Percentiles rank a stretch among this genome's conserved stretches.
Conservation (phyloP, 2,113 vertebrate genomes). For the Microtus pennsylvanicus region DNA sequence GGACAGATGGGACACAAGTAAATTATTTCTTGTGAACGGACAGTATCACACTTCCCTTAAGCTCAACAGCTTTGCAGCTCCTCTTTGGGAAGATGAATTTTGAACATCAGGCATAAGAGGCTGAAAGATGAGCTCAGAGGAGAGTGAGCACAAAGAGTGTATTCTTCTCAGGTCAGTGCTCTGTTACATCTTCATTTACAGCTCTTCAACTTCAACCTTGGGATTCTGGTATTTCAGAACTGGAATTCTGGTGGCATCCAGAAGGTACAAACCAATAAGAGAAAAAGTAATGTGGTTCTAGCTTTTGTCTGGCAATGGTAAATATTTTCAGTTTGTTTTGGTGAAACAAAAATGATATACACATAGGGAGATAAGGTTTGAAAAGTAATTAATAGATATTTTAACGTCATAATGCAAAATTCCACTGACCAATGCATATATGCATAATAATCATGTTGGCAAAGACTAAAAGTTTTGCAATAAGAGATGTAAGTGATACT, state of each 20-base stretch:
- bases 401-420: conserved; percentile 40
- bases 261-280: neutral
- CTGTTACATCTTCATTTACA: neutral
- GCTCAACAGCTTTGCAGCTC: neutral
- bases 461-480: conserved; percentile 41
- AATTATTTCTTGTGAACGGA: neutral
- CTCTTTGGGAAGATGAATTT: neutral
- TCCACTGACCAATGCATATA: neutral
- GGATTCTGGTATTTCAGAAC: neutral
- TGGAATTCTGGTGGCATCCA: neutral
- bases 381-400: conserved; percentile 14
- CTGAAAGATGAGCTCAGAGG: neutral
- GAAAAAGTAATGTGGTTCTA: neutral
- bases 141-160: neutral
- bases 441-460: neutral
- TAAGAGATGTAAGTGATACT: conserved; percentile 41
- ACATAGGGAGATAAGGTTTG: conserved; percentile 28
- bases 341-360: conserved; percentile 53
- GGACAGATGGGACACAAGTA: neutral
- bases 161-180: neutral
- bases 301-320: neutral
- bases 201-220: neutral
- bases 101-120: neutral
- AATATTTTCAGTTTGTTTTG: neutral
- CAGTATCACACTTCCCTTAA: neutral